Evolutionary conservation across 2,113 vertebrate genomes (phyloP), one percentile per base, ranked within the genome.

Genomic region (Nothocercus nigrocapillus): DNA sequence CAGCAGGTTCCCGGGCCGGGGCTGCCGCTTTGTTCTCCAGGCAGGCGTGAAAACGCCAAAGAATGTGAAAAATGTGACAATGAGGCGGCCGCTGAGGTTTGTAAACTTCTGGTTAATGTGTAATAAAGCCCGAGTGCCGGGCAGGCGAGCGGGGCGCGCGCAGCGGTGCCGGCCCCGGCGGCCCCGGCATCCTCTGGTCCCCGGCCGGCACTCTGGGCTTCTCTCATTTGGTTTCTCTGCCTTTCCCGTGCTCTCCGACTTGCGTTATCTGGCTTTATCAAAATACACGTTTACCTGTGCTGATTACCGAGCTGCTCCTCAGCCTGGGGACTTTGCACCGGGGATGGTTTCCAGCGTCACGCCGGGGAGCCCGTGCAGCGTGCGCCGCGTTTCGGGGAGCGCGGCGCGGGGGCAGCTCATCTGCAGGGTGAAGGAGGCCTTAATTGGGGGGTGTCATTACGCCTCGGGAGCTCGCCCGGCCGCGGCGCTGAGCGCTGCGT

Each of bases 51-150:
- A 97, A 96, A 95, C 84, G 88, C 10, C 85, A 40, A 97, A 91
- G 94, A 93, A 97, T 97, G 90, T 75, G 58, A 95, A 94, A 97
- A 96, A 96, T 94, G 94, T 85, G 91, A 93, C 92, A 96, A 79
- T 21, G 88, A 90, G 76, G 82, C 78, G 94, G 91, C 95, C 49
- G 17, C 82, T 74, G 77, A 94, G 94, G 94, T 93, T 85, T 90
- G 86, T 93, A 66, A 94, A 84, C 94, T 92, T 87, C 84, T 92
- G 95, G 94, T 94, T 96, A 96, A 97, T 93, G 93, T 87, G 95
- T 97, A 91, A 96, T 84, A 62, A 76, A 79, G 7, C 77, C 56
- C 36, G 62, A 42, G 95, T 0, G 0, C 67, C 4, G 85, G 47
- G 85, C 0, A 1, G 63, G 77, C 7, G 49, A 66, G 87, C 9